Evolutionary conservation across 1,140 invertebrate genomes (phyloP).

Genomic region (Cydia strobilella): DNA sequence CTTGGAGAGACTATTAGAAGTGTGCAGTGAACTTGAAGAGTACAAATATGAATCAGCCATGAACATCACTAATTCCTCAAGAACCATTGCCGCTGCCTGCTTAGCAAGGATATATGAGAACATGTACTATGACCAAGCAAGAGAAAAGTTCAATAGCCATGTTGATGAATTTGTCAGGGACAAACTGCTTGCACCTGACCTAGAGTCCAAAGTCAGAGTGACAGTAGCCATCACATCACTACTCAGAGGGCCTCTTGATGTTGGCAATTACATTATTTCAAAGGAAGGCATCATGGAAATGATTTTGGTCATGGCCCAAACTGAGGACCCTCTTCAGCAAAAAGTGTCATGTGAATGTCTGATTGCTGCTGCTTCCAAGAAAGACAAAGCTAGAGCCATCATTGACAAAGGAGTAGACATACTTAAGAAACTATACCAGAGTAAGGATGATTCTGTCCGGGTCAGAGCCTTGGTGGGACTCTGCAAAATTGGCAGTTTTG

Average conservation of each 20-base stretch:
- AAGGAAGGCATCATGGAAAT: conserved; percentile 97
- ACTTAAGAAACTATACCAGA: conserved; percentile 95
- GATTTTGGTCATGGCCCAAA: conserved; percentile 97
- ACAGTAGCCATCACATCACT: conserved; percentile 94
- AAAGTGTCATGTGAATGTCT: conserved; percentile 97
- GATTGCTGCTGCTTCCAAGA: conserved; percentile 97
- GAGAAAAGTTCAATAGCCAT: conserved; percentile 87
- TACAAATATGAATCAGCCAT: conserved; percentile 95
- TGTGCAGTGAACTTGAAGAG: conserved; percentile 94
- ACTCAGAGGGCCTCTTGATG: conserved; percentile 94
- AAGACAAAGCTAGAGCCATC: conserved; percentile 96
- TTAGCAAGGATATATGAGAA: conserved; percentile 95
- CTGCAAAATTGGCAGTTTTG: conserved; percentile 97
- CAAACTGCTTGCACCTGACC: conserved; percentile 90
- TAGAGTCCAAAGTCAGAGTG: conserved; percentile 94
- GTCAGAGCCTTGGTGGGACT: conserved; percentile 95
- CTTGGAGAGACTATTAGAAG: conserved; percentile 90
- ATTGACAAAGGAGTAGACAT: conserved; percentile 96
- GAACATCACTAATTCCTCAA: conserved; percentile 92
- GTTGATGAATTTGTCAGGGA: conserved; percentile 95
- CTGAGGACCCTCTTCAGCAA: conserved; percentile 91
- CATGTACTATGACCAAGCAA: conserved; percentile 94
- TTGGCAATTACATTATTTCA: conserved; percentile 95
- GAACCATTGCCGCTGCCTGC: conserved; percentile 93
- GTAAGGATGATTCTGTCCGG: conserved; percentile 94